Conservation (phyloP, 2,113 vertebrate genomes). For the Piaya cayana region DNA sequence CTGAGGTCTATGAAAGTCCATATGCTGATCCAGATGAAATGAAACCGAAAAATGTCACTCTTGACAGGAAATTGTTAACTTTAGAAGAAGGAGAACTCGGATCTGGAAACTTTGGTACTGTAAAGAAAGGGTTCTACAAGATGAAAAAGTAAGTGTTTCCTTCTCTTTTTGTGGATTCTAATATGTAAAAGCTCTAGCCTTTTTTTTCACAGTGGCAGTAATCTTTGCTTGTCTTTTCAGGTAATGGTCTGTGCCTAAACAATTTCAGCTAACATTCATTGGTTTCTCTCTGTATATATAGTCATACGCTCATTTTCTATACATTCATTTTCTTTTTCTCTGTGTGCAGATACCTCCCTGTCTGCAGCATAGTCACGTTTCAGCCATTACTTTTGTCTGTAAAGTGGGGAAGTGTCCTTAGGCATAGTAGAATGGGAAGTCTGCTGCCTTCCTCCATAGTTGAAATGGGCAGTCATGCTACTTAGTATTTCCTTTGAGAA, state of each 20-base stretch:
- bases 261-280: neutral
- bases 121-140: constrained; percentile 89
- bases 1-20: constrained; percentile 91
- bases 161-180: neutral
- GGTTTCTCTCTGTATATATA: neutral
- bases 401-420: neutral
- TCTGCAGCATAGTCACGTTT: neutral
- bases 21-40: constrained; percentile 97
- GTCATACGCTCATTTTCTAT: neutral
- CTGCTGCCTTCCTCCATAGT: neutral
- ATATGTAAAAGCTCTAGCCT: neutral
- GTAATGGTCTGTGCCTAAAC: neutral
- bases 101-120: constrained; percentile 96
- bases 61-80: constrained; percentile 81
- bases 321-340: neutral
- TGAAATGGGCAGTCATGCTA: neutral
- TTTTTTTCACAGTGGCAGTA: neutral
- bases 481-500: neutral
- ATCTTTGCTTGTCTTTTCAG: neutral
- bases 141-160: constrained; percentile 87
- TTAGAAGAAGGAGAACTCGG: constrained; percentile 93
- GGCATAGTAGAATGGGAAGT: neutral
- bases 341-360: neutral
- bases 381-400: neutral
- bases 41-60: constrained; percentile 84